phyloP scores from a whole-genome alignment of 2,797 vertebrate genomes.

The Peromyscus eremicus region DNA sequence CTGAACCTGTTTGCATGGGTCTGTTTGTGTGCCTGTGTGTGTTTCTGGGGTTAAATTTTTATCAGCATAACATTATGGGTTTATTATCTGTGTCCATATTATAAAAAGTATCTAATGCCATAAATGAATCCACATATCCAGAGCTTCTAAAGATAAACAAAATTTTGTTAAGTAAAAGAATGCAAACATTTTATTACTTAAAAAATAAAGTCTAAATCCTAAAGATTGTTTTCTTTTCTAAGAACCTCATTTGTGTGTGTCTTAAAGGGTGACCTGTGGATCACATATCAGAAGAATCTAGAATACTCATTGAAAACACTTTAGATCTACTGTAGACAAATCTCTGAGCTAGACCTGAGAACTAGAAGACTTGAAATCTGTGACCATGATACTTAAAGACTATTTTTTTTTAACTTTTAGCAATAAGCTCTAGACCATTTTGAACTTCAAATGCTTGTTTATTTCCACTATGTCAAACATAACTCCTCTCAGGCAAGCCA shows the following conservation, averaged over 20 bases:
- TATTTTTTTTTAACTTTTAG: constrained; percentile 16
- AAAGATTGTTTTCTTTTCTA: constrained; percentile 22
- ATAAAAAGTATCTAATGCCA: constrained; percentile 23
- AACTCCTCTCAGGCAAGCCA: not conserved
- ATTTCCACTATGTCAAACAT: not conserved
- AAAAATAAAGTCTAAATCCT: constrained; percentile 25
- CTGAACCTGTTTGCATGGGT: not conserved
- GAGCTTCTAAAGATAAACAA: constrained; percentile 48
- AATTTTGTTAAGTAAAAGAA: constrained; percentile 32
- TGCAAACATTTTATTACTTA: not conserved
- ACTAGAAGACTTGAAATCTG: constrained; percentile 8
- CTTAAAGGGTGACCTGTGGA: not conserved
- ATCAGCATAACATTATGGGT: constrained; percentile 29
- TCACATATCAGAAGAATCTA: not conserved
- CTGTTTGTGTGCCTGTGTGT: not conserved
- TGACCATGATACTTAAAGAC: not conserved
- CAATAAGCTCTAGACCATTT: not conserved
- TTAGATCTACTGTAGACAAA: not conserved
- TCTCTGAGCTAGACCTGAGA: not conserved
- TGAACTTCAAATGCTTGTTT: constrained; percentile 43
- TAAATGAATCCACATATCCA: constrained; percentile 48
- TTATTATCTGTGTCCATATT: constrained; percentile 58
- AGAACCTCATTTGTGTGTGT: not conserved
- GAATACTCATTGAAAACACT: not conserved
- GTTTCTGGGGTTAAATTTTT: constrained; percentile 22